Evolutionary conservation across 1,140 invertebrate genomes (phyloP).

Genomic region (Ceratitis capitata): DNA sequence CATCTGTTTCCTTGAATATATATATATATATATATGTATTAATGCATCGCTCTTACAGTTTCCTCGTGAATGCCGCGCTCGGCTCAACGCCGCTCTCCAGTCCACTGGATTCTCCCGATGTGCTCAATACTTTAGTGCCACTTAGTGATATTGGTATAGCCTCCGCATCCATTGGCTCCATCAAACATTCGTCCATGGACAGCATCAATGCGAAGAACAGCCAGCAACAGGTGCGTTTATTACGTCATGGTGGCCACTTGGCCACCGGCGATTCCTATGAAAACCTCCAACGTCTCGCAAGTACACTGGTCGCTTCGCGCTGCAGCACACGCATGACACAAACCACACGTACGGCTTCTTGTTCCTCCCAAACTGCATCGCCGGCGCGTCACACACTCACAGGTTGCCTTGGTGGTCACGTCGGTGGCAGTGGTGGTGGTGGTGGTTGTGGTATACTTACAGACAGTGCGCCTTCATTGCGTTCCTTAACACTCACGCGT

Average conservation of each 20-base stretch:
- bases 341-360: slow-evolving; percentile 71
- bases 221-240: slow-evolving; percentile 49
- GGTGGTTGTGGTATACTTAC: slow-evolving; percentile 69
- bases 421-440: slow-evolving; percentile 70
- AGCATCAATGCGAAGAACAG: slow-evolving; percentile 61
- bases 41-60: too few relatives aligned
- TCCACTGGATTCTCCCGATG: slow-evolving; percentile 71
- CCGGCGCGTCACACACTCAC: slow-evolving; percentile 68
- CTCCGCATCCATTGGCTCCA: slow-evolving; percentile 61
- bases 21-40: neutral
- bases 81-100: slow-evolving; percentile 71
- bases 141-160: slow-evolving; percentile 62
- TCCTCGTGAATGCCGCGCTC: slow-evolving; percentile 70
- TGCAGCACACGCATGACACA: slow-evolving; percentile 74
- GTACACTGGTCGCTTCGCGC: slow-evolving; percentile 53
- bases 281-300: slow-evolving; percentile 60
- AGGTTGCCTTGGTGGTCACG: slow-evolving; percentile 63
- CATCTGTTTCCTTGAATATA: neutral
- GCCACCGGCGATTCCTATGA: slow-evolving; percentile 62
- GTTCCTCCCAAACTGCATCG: slow-evolving; percentile 78
- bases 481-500: slow-evolving; percentile 67
- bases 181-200: slow-evolving; percentile 63
- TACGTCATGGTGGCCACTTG: slow-evolving; percentile 36
- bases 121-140: slow-evolving; percentile 62
- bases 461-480: slow-evolving; percentile 70